Evolutionary conservation across 1,140 invertebrate genomes (phyloP).

Genomic region (Tetragnatha versicolor): DNA sequence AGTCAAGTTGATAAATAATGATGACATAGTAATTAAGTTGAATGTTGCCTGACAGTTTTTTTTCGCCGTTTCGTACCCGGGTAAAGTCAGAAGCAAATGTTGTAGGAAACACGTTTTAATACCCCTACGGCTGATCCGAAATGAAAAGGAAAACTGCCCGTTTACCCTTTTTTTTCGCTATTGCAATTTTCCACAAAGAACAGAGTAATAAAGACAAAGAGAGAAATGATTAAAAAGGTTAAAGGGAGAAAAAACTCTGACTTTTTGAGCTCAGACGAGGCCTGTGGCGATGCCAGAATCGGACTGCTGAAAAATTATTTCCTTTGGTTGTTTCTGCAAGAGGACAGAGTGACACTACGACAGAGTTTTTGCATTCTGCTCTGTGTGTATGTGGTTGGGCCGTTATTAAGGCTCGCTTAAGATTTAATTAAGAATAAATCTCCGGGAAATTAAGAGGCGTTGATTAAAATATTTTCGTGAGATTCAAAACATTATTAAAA

Average conservation of each 20-base stretch:
- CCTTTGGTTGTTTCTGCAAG: background rate
- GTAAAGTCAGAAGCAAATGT: too few relatives aligned
- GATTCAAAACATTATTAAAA: conserved; percentile 34
- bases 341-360: background rate
- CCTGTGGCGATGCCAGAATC: too few relatives aligned
- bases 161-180: too few relatives aligned
- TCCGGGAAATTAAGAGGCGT: background rate
- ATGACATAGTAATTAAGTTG: background rate
- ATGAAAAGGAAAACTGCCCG: background rate
- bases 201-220: background rate
- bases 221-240: too few relatives aligned
- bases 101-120: background rate
- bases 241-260: too few relatives aligned
- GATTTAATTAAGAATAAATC: conserved; percentile 23
- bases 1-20: conserved; percentile 4
- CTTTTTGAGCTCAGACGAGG: too few relatives aligned
- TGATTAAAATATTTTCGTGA: conserved; percentile 28
- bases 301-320: background rate
- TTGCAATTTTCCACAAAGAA: too few relatives aligned
- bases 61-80: background rate
- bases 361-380: background rate
- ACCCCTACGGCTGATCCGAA: background rate
- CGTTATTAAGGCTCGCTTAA: background rate
- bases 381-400: background rate
- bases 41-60: background rate